Base-by-base conservation (phyloP, 1,140 invertebrate species). In the Drosophila chauvacae region DNA sequence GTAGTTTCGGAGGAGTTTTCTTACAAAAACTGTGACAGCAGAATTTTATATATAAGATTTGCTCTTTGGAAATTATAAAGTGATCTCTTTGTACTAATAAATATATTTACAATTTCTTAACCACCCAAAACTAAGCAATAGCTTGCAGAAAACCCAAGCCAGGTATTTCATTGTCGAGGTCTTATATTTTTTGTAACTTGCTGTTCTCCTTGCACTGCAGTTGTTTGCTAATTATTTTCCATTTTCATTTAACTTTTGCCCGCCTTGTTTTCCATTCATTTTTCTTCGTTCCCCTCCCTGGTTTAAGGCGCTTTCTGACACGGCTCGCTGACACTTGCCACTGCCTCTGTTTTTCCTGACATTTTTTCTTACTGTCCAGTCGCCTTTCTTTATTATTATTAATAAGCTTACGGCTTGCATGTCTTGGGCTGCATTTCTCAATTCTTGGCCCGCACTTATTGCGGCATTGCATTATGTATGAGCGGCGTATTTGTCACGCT, bases 221-320 rank as follows among this genome's bases (percentile, higher is more conserved):
- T 79, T 62, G 53, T 62, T 87, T 68, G 80, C 83, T 85, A 87
- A 87, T 85, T 85, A 87, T 87, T 85, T 85, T 87, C 70, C 79
- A 79, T 69, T 85, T 87, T 56, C 79, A 60, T 76, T 87, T 71
- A 76, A 68, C 45, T 51, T 72, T 60, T 13, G 20, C 37, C n/a
- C 45, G 70, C 33, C 37, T 56, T 70, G 73, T 72, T 81, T 41
- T 62, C 51, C 75, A 57, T 44, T 53, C 42, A 45, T 41, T 61
- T 81, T 60, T 28, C 50, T 20, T n/a, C 16, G 10, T 10, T 7
- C 10, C 11, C 20, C 53, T 10, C 37, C 53, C 45, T 50, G 51
- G 70, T 61, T 75, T 63, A 87, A 86, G 80, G 70, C 75, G 79
- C 82, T 82, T 79, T 62, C 51, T n/a, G 59, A 48, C 69, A 73